These are phyloP conservation scores for Athalia circularis DNA, from an alignment of 2,888 invertebrate genomes.

Conservation along the genomic window DNA sequence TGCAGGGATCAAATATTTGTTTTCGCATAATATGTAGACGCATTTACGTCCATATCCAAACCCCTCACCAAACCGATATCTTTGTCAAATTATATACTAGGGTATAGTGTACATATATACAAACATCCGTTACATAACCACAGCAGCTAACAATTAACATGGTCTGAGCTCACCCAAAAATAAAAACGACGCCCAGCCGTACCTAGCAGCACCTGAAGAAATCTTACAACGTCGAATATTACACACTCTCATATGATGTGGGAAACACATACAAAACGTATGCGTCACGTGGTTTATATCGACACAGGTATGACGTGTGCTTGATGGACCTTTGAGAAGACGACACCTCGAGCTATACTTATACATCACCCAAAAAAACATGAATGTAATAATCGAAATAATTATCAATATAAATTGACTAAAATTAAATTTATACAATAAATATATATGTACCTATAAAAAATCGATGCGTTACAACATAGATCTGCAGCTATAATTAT, in stretches of 20 bases:
- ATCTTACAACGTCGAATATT: slow-evolving; percentile 38
- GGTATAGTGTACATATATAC: too few relatives aligned
- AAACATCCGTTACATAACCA: slow-evolving; percentile 28
- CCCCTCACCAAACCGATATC: slow-evolving; percentile 7
- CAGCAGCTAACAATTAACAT: slow-evolving; percentile 43
- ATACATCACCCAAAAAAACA: background rate
- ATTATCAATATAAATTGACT: background rate
- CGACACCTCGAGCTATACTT: background rate
- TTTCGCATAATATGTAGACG: too few relatives aligned
- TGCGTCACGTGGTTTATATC: too few relatives aligned
- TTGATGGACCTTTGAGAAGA: too few relatives aligned
- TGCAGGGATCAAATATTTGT: too few relatives aligned
- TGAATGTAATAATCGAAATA: background rate
- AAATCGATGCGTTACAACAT: background rate
- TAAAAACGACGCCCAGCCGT: slow-evolving; percentile 22
- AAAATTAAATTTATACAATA: background rate
- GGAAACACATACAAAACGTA: too few relatives aligned
- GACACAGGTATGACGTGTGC: too few relatives aligned
- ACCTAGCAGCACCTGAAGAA: slow-evolving; percentile 17
- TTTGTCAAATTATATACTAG: slow-evolving; percentile 27
- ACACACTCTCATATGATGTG: slow-evolving; percentile 5
- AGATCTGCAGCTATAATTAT: background rate
- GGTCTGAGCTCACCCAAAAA: slow-evolving; percentile 36
- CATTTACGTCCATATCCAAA: slow-evolving; percentile 12
- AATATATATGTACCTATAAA: slow-evolving; percentile 6